phyloP scores from a whole-genome alignment of 92 coral and sea anemone genomes.

The Anthopleura xanthogrammica region DNA sequence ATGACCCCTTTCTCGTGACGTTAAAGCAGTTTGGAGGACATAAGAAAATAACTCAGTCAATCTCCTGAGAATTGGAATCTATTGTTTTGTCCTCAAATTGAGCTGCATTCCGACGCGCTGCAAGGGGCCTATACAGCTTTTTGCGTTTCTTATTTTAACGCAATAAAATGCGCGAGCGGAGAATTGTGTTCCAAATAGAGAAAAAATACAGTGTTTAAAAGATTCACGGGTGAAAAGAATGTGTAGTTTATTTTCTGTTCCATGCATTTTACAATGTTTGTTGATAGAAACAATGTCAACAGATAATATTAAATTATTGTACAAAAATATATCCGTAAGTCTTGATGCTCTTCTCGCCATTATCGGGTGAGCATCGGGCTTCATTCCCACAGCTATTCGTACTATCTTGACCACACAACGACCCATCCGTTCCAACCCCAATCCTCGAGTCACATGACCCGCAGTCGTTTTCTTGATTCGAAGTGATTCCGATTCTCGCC shows the following conservation, averaged over 20 bases:
- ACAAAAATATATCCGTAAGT: slow-evolving; percentile 43
- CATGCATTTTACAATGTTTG: not conserved
- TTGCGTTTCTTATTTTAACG: no score
- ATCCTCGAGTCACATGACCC: slow-evolving; percentile 32
- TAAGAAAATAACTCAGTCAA: no score
- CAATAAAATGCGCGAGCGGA: no score
- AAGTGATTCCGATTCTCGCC: slow-evolving; percentile 49
- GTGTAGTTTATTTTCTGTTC: not conserved
- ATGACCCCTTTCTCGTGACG: no score
- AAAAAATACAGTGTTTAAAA: no score
- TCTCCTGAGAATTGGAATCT: no score
- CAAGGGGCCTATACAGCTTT: no score
- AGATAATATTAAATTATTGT: slow-evolving; percentile 11
- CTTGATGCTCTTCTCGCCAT: slow-evolving; percentile 36
- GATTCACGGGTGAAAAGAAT: no score
- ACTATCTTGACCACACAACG: slow-evolving; percentile 31
- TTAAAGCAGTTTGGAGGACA: no score
- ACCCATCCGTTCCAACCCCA: slow-evolving; percentile 43
- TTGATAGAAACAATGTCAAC: not conserved
- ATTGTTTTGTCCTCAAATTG: no score
- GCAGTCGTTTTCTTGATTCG: slow-evolving; percentile 38
- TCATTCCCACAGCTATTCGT: slow-evolving; percentile 46
- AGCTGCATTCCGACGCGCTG: no score
- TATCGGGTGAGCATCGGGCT: slow-evolving; percentile 38
- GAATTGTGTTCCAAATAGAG: no score